Base-by-base conservation (phyloP, 2,113 vertebrate genomes). In the Catagonus wagneri region DNA sequence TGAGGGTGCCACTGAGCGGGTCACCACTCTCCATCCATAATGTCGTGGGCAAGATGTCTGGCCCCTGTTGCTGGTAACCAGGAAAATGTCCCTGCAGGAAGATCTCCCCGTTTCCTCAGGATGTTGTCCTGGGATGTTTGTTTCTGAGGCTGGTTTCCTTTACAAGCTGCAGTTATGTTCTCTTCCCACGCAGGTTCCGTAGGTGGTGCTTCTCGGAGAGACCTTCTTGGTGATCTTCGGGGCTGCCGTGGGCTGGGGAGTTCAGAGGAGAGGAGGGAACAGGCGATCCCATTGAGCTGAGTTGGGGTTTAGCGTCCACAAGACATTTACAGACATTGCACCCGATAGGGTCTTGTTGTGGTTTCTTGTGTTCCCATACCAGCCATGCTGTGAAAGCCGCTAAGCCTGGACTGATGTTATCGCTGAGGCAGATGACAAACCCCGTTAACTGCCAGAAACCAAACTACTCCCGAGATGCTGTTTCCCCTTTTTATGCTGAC, bases 131-230 rank as follows among this genome's bases (percentile, higher is more conserved):
- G 39, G 54, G 23, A 78, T 90, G 66, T 97, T 89, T 83, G 76
- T 95, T 84, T 63, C 95, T 88, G n/a, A 20, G n/a, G 66, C 84
- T 61, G 19, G 88, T 89, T 97, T 98, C 96, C 96, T 96, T 95
- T 71, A 89, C 96, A 96, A 86, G 93, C 79, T 50, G 22, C 29
- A 75, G 19, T 94, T 95, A 54, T 22, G 34, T 83, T 74, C 80
- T n/a, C n/a, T 87, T 94, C 95, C 85, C 50, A 90, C n/a, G 0
- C 78, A 10, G 4, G 44, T 25, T 14, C 44, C 10, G 14, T 50
- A n/a, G 2, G 25, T 20, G 68, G 81, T 1, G 2, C 56, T 96
- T 58, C 60, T 72, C 0, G 1, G 69, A 90, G 72, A 72, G 19
- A 50, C 63, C 13, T 15, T 52, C 54, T 60, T 29, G 44, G n/a